A percentile compares a stretch with the other conserved stretches of the same genome.
These are phyloP conservation scores for Oreochromis mossambicus DNA, from an alignment of 2,797 vertebrate genomes.

Conservation along the genomic window DNA sequence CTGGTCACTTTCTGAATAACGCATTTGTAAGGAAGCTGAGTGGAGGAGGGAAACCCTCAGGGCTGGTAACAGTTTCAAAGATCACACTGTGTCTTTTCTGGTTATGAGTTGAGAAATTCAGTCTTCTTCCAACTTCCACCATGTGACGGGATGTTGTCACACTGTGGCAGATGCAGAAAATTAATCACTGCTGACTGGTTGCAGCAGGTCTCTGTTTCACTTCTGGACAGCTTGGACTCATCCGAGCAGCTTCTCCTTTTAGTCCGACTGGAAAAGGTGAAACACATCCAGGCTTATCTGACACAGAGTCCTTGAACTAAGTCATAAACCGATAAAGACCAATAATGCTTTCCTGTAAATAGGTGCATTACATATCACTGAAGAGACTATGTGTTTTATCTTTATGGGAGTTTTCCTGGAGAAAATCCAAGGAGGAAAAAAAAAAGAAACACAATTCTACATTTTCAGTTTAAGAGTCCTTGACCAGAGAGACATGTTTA, in stretches of 20 bases:
- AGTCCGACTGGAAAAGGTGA: not conserved
- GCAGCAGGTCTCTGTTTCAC: not conserved
- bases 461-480: not conserved
- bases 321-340: not conserved
- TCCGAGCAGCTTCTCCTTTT: not conserved
- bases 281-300: not conserved
- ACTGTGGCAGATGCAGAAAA: not conserved
- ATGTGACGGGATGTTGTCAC: not conserved
- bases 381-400: not conserved
- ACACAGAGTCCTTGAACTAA: not conserved
- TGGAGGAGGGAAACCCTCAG: not conserved
- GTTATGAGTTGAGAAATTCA: not conserved
- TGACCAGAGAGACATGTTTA: not conserved
- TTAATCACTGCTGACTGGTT: not conserved
- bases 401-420: not conserved
- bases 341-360: not conserved
- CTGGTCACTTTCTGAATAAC: not conserved
- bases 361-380: not conserved
- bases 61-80: not conserved
- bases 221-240: not conserved
- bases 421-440: not conserved
- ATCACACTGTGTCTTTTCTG: not conserved
- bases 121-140: not conserved
- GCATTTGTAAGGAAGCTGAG: not conserved
- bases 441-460: not conserved